These are phyloP conservation scores for Phainopepla nitens DNA, from an alignment of 2,113 vertebrate genomes.

Conservation along the genomic window DNA sequence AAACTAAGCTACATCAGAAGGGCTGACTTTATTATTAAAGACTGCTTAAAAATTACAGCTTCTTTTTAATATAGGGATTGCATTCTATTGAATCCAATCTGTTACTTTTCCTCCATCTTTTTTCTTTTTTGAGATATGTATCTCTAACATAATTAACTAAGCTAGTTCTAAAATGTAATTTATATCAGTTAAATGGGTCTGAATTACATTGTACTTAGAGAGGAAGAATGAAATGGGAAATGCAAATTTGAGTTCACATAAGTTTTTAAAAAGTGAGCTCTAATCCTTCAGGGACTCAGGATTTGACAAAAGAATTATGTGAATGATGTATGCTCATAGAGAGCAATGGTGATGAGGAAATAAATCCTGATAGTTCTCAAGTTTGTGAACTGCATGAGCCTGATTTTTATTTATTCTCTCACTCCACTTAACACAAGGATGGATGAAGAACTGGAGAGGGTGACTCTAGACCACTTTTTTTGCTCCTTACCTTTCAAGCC, in stretches of 20 bases:
- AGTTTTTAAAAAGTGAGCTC: constrained; percentile 18
- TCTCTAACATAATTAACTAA: constrained; percentile 19
- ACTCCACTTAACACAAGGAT: not conserved
- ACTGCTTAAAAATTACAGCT: not conserved
- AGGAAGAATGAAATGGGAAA: constrained; percentile 17
- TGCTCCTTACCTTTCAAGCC: not conserved
- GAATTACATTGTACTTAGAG: constrained; percentile 3
- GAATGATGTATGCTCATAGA: not conserved
- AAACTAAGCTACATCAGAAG: not conserved
- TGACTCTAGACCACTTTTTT: not conserved
- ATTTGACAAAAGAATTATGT: constrained; percentile 13
- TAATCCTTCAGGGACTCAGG: constrained; percentile 1
- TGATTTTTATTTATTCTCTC: not conserved
- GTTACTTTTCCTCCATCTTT: not conserved
- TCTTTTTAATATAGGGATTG: not conserved
- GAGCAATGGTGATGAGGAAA: not conserved
- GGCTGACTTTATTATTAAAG: not conserved
- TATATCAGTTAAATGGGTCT: constrained; percentile 27
- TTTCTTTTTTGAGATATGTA: not conserved
- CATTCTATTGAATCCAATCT: not conserved
- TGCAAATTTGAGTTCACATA: constrained; percentile 13
- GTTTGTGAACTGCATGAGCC: not conserved
- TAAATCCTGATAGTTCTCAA: not conserved
- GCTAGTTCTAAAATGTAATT: constrained; percentile 41
- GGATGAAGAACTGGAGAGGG: not conserved